These are phyloP conservation scores for Umimayanthus kanabou DNA, from an alignment of 92 coral and sea anemone genomes.

Conservation along the genomic window DNA sequence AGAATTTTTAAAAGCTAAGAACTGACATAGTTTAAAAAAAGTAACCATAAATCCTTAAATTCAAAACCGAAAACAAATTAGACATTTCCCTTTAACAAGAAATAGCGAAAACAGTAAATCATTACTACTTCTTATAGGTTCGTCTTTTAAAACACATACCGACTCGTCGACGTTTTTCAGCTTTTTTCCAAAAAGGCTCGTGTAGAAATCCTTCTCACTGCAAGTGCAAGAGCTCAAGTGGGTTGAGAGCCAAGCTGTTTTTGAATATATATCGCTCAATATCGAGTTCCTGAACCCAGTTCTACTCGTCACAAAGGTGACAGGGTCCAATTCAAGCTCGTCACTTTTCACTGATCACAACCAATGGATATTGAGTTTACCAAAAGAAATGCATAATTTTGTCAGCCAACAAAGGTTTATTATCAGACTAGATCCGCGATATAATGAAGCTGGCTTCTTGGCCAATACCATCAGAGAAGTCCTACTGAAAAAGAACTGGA, in stretches of 20 bases:
- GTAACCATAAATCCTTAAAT: too few species aligned
- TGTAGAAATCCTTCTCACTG: background rate
- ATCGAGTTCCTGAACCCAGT: background rate
- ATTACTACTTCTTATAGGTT: background rate
- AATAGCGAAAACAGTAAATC: background rate
- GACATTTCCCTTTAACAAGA: too few species aligned
- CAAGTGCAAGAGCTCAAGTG: background rate
- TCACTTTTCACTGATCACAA: background rate
- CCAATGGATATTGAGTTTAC: background rate
- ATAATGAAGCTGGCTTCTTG: too few species aligned
- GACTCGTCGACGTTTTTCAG: background rate
- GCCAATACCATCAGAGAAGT: background rate
- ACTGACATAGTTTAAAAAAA: too few species aligned
- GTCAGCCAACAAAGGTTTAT: background rate
- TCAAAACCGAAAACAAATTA: too few species aligned
- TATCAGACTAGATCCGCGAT: background rate
- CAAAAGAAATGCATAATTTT: background rate
- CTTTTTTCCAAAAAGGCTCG: background rate
- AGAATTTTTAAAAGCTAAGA: background rate
- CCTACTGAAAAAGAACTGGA: background rate
- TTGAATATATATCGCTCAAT: background rate
- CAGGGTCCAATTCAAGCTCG: background rate
- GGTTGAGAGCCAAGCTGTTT: background rate
- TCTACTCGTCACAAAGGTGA: background rate
- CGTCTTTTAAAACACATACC: background rate